phyloP scores from a whole-genome alignment of 2,113 vertebrate genomes.

The Chaetops frenatus region DNA sequence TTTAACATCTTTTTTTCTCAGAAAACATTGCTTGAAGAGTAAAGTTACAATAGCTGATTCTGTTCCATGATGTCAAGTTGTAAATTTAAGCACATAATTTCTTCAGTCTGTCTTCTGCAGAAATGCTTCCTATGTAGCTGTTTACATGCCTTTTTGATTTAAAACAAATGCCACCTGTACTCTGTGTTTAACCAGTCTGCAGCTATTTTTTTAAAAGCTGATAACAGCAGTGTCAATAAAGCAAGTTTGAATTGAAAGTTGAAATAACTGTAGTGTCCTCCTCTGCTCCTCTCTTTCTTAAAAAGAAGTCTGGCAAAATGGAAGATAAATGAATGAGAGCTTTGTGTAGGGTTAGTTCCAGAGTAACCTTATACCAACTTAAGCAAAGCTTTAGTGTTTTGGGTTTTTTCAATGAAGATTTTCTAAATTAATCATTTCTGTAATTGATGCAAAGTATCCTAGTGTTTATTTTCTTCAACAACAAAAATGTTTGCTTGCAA shows the following conservation, averaged over 20 bases:
- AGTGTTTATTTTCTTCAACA: neutral
- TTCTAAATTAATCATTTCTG: neutral
- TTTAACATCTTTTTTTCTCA: neutral
- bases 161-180: neutral
- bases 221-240: neutral
- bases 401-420: neutral
- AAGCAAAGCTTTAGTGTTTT: neutral
- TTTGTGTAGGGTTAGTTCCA: neutral
- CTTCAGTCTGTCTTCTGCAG: neutral
- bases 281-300: neutral
- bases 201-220: neutral
- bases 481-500: neutral
- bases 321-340: neutral
- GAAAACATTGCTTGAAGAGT: neutral
- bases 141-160: neutral
- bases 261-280: neutral
- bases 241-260: neutral
- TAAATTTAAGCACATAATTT: neutral
- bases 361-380: neutral
- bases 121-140: neutral
- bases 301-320: neutral
- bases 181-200: neutral
- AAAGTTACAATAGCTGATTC: neutral
- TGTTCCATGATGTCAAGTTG: neutral
- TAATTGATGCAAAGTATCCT: neutral